Evolutionary conservation across 2,797 vertebrate genomes (phyloP), one percentile per base, ranked within the genome.

Genomic region (Apogon hyalosoma): DNA sequence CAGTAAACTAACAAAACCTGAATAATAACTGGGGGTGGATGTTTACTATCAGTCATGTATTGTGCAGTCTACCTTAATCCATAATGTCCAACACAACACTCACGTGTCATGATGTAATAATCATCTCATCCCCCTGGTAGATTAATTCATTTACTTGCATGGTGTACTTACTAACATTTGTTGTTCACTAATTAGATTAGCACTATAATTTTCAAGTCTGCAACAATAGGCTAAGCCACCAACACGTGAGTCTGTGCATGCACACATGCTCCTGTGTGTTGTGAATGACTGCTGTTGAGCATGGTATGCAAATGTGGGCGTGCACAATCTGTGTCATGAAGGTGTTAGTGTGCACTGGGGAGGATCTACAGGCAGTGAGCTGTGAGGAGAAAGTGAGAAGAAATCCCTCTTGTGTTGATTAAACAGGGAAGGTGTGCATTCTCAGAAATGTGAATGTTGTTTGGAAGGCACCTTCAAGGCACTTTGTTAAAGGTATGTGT

Each of bases 141-240:
- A 75, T 58, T 61, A 54, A 59, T 51, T 74, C 42, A 73, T 79
- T 77, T 60, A 53, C 66, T 57, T 48, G 13, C 52, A 55, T 28
- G 7, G 38, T 53, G 47, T 19, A 63, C 57, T 76, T 74, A 80
- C 67, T 48, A 57, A 60, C 58, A 38, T 68, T 70, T 76, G 69
- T 75, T 70, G 62, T 82, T 65, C 57, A 63, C 75, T 85, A 87
- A 88, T 73, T 85, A 85, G 85, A 91, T 88, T 90, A 88, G 51
- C 31, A 38, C 57, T 57, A 70, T 45, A 68, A 73, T 70, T 79
- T 78, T 38, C 73, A 77, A 89, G 21, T 79, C 80, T 65, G 67
- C 45, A 59, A 63, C 62, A 75, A 69, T 59, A 21, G 41, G 52
- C 39, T 88, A 82, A 87, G 75, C 80, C 73, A 75, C 14, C 0